These are phyloP conservation scores for Sardina pilchardus DNA, from an alignment of 2,113 vertebrate species.

Conservation along the genomic window DNA sequence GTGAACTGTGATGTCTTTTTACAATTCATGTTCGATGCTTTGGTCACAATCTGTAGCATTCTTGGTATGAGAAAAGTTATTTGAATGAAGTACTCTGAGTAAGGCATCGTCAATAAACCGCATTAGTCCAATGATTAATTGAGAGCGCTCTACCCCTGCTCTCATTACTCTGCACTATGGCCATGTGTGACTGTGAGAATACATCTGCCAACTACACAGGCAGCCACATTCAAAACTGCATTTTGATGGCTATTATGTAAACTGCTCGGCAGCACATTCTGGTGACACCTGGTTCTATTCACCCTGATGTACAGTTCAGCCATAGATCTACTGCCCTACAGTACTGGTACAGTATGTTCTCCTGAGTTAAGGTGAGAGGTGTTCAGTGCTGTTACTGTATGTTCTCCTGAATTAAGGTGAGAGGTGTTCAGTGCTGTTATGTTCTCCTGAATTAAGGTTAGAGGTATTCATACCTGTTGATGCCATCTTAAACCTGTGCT, in stretches of 20 bases:
- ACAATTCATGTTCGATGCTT: background rate
- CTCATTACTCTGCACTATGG: background rate
- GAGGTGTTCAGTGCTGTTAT: background rate
- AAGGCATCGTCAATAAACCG: background rate
- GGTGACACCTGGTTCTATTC: background rate
- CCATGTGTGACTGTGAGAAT: background rate
- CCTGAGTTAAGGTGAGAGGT: no score
- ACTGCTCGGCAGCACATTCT: background rate
- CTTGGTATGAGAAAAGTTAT: background rate
- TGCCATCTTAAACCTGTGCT: background rate
- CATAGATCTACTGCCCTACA: no score
- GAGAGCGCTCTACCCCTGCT: background rate
- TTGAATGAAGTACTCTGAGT: background rate
- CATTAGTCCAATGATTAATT: background rate
- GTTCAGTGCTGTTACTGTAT: background rate
- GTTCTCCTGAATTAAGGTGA: no score
- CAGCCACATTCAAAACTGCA: background rate
- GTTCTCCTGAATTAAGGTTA: no score
- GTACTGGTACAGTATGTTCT: no score
- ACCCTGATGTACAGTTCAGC: no score
- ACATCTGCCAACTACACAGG: background rate
- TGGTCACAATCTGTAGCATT: background rate
- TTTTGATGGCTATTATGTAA: background rate
- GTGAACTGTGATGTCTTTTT: background rate
- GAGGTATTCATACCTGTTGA: background rate